Evolutionary conservation across 2,797 vertebrate species (phyloP).

Genomic region (Pseudocheirus occidentalis): DNA sequence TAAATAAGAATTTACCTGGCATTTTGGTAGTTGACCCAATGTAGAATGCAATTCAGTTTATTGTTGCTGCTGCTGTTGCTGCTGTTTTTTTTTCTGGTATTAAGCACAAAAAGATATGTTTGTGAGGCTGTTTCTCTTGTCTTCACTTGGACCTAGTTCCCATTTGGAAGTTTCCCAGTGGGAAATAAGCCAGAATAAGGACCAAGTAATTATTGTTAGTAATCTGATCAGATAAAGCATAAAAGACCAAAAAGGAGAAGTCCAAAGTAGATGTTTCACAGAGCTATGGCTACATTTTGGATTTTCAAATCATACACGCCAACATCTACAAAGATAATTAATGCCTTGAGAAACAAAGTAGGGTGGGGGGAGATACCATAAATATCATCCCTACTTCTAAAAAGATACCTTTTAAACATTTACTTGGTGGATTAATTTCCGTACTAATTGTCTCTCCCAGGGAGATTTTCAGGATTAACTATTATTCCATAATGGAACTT

Average conservation of each 20-base stretch:
- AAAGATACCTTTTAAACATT: background rate
- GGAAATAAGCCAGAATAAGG: background rate
- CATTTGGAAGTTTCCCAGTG: background rate
- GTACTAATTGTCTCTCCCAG: background rate
- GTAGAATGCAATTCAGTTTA: background rate
- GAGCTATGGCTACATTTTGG: background rate
- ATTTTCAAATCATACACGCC: conserved; percentile 15
- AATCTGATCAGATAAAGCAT: background rate
- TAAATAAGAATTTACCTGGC: conserved; percentile 1
- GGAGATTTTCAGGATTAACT: background rate
- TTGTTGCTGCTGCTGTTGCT: background rate
- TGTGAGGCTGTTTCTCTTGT: background rate
- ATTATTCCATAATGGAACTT: background rate
- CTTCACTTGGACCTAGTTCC: conserved; percentile 12
- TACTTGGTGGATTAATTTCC: background rate
- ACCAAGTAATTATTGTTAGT: conserved; percentile 6
- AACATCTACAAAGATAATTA: conserved; percentile 21
- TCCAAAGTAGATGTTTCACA: background rate
- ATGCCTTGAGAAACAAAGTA: background rate
- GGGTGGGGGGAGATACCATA: background rate
- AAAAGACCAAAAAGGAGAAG: background rate
- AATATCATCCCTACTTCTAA: conserved; percentile 1
- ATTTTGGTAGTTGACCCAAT: background rate
- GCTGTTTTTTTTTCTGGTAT: background rate
- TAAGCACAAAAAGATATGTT: background rate